Conservation (phyloP, 1,140 invertebrate genomes). For the Pemphigus obesinymphae region DNA sequence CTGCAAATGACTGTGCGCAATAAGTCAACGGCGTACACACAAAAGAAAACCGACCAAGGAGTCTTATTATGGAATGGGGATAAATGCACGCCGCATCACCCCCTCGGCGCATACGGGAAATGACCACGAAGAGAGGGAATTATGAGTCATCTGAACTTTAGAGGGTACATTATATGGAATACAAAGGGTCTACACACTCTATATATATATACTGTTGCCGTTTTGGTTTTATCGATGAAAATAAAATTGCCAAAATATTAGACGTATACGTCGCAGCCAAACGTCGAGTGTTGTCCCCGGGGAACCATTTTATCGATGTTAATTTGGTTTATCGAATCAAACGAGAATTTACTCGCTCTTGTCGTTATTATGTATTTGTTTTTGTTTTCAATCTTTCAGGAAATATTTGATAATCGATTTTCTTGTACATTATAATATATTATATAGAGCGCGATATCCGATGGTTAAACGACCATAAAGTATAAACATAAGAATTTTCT, state of each 20-base stretch:
- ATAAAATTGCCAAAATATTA: constrained; percentile 9
- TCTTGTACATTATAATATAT: no score
- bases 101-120: background rate
- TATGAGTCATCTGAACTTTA: constrained; percentile 35
- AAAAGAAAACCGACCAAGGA: constrained; percentile 12
- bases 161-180: constrained; percentile 29
- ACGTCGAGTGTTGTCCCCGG: background rate
- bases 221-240: constrained; percentile 29
- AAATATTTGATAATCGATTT: background rate
- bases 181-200: constrained; percentile 6
- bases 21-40: constrained; percentile 17
- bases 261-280: background rate
- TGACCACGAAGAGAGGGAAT: background rate
- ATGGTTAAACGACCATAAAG: background rate
- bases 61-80: background rate
- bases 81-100: background rate
- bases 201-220: no score
- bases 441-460: background rate
- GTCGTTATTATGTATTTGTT: background rate
- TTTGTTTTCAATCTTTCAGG: background rate
- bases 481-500: background rate
- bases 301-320: background rate
- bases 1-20: constrained; percentile 23
- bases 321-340: background rate
- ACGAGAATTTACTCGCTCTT: background rate